A percentile compares a stretch with the other conserved stretches of the same genome.
Evolutionary conservation across 92 coral and sea anemone species (phyloP).

Genomic region (Hydrozoanthus gracilis): DNA sequence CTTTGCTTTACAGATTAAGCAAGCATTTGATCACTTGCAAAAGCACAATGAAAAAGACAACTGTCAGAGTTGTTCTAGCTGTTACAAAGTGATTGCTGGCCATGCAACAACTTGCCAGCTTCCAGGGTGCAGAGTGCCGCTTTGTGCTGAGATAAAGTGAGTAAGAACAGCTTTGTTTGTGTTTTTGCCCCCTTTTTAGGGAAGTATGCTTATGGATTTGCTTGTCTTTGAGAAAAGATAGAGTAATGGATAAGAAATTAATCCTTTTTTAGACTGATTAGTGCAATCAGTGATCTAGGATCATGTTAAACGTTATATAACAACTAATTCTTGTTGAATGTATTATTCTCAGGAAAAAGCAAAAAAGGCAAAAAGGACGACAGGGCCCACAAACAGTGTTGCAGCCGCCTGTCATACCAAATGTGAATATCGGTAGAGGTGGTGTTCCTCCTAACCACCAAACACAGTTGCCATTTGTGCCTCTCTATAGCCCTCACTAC

Average conservation of each 20-base stretch:
- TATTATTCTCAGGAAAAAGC: not conserved
- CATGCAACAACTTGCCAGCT: conserved; percentile 23
- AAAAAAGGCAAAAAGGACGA: not conserved
- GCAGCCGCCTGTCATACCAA: conserved; percentile 1
- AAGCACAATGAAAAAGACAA: not conserved
- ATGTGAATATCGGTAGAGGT: not conserved
- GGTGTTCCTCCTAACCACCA: not conserved
- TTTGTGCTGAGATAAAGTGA: conserved; percentile 29
- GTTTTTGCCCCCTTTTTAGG: not conserved
- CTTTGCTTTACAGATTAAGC: not conserved
- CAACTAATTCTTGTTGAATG: too few relatives aligned
- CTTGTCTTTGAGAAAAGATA: not conserved
- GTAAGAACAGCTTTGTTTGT: not conserved
- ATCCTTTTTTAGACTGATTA: not conserved
- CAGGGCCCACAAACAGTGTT: not conserved
- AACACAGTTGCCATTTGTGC: not conserved
- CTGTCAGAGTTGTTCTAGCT: conserved; percentile 17
- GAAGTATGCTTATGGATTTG: not conserved
- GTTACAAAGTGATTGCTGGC: not conserved
- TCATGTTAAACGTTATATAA: too few relatives aligned
- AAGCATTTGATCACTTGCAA: conserved; percentile 4
- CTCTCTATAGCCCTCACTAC: not conserved
- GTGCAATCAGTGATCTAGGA: not conserved
- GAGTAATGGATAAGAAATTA: not conserved
- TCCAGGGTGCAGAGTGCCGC: conserved; percentile 27